Percentiles rank a stretch among this genome's conserved stretches.
Conservation (phyloP, 2,888 invertebrate species). For the Limnephilus lunatus region DNA sequence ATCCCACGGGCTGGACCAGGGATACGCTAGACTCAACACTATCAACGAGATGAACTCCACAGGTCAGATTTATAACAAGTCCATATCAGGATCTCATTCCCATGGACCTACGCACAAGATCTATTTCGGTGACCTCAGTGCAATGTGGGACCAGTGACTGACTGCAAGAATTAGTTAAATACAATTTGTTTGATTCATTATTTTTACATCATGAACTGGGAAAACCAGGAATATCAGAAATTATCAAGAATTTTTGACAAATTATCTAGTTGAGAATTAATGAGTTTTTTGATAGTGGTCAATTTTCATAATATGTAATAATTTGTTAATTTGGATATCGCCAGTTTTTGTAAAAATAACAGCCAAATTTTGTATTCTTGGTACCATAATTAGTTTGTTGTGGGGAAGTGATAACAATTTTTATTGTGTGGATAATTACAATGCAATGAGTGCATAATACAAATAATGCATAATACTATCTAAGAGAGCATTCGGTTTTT, state of each 20-base stretch:
- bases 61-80: slow-evolving; percentile 73
- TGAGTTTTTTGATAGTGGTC: not conserved
- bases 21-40: slow-evolving; percentile 77
- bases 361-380: too few species aligned
- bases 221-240: not conserved
- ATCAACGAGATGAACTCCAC: slow-evolving; percentile 88
- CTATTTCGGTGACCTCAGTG: not conserved
- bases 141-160: not conserved
- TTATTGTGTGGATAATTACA: too few species aligned
- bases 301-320: not conserved
- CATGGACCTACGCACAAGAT: not conserved
- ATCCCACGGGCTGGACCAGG: slow-evolving; percentile 72
- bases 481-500: too few species aligned
- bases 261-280: not conserved
- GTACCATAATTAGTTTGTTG: too few species aligned
- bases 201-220: not conserved
- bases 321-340: too few species aligned
- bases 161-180: not conserved
- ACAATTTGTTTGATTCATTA: not conserved
- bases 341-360: too few species aligned
- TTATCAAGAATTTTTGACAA: not conserved
- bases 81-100: not conserved
- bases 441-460: too few species aligned
- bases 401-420: too few species aligned
- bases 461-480: too few species aligned